phyloP scores from a whole-genome alignment of 2,888 invertebrate genomes.

The Tenthredo distinguenda region DNA sequence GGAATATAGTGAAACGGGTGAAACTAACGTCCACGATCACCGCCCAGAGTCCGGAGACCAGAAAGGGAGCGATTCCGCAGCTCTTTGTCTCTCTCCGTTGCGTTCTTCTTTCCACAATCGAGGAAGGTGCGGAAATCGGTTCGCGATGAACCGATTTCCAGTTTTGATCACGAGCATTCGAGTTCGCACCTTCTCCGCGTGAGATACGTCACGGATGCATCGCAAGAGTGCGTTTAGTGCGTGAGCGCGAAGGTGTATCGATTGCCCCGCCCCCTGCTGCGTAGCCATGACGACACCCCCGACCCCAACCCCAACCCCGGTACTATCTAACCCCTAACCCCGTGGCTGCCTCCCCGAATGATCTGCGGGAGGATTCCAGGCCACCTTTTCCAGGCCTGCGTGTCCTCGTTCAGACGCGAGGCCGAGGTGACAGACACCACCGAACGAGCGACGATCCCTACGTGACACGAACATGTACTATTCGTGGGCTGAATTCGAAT shows the following conservation, averaged over 20 bases:
- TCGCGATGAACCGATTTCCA: background rate
- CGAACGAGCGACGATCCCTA: slow-evolving; percentile 5
- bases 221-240: slow-evolving; percentile 74
- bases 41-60: background rate
- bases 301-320: slow-evolving; percentile 70
- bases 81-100: background rate
- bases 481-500: slow-evolving; percentile 37
- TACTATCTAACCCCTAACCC: slow-evolving; percentile 46
- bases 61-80: background rate
- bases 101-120: background rate
- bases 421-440: slow-evolving; percentile 44
- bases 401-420: slow-evolving; percentile 41
- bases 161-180: background rate
- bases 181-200: background rate
- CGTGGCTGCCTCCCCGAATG: slow-evolving; percentile 8
- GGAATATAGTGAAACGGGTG: slow-evolving; percentile 34
- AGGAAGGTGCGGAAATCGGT: background rate
- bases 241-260: slow-evolving; percentile 86
- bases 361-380: slow-evolving; percentile 39
- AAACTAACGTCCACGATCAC: slow-evolving; percentile 11
- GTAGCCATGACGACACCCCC: slow-evolving; percentile 81
- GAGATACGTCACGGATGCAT: slow-evolving; percentile 34
- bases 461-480: slow-evolving; percentile 13
- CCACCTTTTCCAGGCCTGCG: slow-evolving; percentile 26
- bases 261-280: slow-evolving; percentile 84